Evolutionary conservation across 2,888 invertebrate species (phyloP).

Genomic region (Meteorus colon): DNA sequence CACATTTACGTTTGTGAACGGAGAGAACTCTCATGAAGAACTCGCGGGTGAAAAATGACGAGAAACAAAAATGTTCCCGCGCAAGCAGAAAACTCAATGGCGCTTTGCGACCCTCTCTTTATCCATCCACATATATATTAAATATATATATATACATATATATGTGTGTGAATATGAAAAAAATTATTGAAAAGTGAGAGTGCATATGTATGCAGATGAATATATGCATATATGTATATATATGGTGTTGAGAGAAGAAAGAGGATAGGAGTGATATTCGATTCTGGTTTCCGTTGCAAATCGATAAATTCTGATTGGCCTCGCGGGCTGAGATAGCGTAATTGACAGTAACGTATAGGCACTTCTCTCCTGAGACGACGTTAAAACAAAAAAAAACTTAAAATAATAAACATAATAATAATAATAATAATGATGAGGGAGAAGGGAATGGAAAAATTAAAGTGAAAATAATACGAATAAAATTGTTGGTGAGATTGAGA

Average conservation of each 20-base stretch:
- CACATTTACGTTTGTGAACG: background rate
- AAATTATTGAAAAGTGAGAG: conserved; percentile 16
- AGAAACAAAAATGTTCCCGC: conserved; percentile 8
- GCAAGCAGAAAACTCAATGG: background rate
- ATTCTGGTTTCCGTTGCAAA: conserved; percentile 55
- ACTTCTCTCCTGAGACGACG: conserved; percentile 35
- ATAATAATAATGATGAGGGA: too few species aligned
- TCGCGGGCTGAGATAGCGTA: conserved; percentile 46
- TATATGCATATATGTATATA: conserved; percentile 10
- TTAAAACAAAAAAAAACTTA: conserved; percentile 40
- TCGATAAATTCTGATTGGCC: conserved; percentile 55
- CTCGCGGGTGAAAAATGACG: background rate
- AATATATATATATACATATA: background rate
- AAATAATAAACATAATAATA: background rate
- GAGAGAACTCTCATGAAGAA: background rate
- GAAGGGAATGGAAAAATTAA: too few species aligned
- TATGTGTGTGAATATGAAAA: background rate
- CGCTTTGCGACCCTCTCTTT: background rate
- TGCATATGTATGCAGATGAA: background rate
- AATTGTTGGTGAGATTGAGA: background rate
- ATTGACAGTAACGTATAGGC: conserved; percentile 53
- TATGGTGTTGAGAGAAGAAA: background rate
- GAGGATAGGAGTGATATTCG: conserved; percentile 54
- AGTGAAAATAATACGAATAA: too few species aligned
- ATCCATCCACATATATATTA: background rate